These are phyloP conservation scores for Drosophila affinis DNA, from an alignment of 2,888 invertebrate species.

Conservation along the genomic window DNA sequence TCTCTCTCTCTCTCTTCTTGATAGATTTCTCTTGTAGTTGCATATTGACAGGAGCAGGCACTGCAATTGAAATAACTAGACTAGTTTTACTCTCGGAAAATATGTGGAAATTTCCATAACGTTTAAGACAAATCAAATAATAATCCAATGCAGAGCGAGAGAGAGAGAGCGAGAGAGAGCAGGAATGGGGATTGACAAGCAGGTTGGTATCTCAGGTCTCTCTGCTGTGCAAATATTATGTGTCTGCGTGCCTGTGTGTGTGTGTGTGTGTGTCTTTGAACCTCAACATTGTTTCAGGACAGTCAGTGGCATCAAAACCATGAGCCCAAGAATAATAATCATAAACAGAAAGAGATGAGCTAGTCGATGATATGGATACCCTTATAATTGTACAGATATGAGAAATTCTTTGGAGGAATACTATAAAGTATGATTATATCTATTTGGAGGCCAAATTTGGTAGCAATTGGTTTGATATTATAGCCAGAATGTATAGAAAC, in stretches of 20 bases:
- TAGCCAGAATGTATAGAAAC: neutral
- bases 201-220: neutral
- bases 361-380: neutral
- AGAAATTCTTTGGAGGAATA: neutral
- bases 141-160: constrained; percentile 12
- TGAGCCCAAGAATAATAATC: constrained; percentile 49
- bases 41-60: constrained; percentile 23
- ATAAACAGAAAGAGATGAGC: constrained; percentile 7
- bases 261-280: constrained; percentile 13
- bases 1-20: constrained; percentile 37
- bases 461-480: neutral
- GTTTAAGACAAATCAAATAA: constrained; percentile 50
- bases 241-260: constrained; percentile 8
- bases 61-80: constrained; percentile 16
- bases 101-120: constrained; percentile 10
- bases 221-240: constrained; percentile 14
- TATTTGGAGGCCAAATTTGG: neutral
- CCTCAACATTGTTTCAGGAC: constrained; percentile 57
- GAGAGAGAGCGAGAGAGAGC: neutral
- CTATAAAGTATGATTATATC: neutral
- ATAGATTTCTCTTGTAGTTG: constrained; percentile 39
- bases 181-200: neutral
- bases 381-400: neutral
- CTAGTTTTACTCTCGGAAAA: neutral
- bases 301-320: constrained; percentile 26